These are phyloP conservation scores for Galleria mellonella DNA, from an alignment of 1,140 invertebrate genomes.

Conservation along the genomic window DNA sequence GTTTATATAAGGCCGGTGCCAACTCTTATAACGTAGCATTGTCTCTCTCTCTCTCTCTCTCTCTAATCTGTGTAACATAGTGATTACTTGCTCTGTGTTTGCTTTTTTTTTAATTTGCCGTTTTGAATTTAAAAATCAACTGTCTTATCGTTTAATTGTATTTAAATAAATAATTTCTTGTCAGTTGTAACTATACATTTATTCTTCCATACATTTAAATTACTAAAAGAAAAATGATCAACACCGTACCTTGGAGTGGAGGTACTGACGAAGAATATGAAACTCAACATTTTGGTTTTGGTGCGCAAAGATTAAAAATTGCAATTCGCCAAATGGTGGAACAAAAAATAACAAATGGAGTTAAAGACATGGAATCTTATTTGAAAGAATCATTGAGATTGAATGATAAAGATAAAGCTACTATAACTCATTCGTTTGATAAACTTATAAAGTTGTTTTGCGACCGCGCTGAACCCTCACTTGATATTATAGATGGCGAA, in stretches of 20 bases:
- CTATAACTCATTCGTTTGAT: constrained; percentile 46
- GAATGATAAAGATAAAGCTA: constrained; percentile 53
- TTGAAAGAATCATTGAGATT: constrained; percentile 47
- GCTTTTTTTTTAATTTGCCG: too few species aligned
- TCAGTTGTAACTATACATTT: too few species aligned
- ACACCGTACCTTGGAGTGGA: constrained; percentile 47
- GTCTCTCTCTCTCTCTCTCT: too few species aligned
- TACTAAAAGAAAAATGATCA: constrained; percentile 34
- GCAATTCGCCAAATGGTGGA: constrained; percentile 63
- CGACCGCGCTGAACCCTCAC: constrained; percentile 42
- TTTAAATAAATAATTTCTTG: too few species aligned
- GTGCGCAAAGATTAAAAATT: constrained; percentile 57
- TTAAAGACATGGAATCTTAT: constrained; percentile 54
- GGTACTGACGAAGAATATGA: constrained; percentile 63
- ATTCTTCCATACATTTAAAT: too few species aligned
- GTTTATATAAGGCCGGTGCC: too few species aligned
- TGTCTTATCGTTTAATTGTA: too few species aligned
- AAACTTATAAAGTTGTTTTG: constrained; percentile 51
- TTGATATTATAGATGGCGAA: constrained; percentile 49
- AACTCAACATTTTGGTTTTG: constrained; percentile 64
- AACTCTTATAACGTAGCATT: too few species aligned
- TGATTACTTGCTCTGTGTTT: too few species aligned
- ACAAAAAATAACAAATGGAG: constrained; percentile 48
- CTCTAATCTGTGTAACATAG: too few species aligned
- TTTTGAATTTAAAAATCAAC: too few species aligned